Conservation (phyloP, 2,888 invertebrate species). For the Sinotaia quadrata region DNA sequence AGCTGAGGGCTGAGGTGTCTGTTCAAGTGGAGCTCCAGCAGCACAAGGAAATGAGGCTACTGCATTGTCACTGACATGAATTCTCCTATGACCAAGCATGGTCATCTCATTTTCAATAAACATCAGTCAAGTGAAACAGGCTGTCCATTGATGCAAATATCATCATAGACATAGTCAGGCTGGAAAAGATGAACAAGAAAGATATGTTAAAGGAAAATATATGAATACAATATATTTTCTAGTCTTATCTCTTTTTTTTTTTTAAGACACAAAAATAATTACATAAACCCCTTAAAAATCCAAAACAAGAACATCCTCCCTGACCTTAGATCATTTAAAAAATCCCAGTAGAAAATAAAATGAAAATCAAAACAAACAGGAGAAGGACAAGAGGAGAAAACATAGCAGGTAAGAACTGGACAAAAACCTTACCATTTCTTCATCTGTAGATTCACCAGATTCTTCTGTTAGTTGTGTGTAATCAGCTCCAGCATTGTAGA, state of each 20-base stretch:
- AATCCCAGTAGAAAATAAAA: too few relatives aligned
- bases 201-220: background rate
- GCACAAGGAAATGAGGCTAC: too few relatives aligned
- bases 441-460: conserved; percentile 39
- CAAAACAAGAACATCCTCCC: too few relatives aligned
- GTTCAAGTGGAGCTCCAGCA: too few relatives aligned
- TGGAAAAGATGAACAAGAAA: conserved; percentile 2
- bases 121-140: conserved; percentile 23
- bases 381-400: background rate
- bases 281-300: too few relatives aligned
- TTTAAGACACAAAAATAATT: too few relatives aligned
- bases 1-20: too few relatives aligned
- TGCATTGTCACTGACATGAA: too few relatives aligned
- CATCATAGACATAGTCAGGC: conserved; percentile 29
- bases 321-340: too few relatives aligned
- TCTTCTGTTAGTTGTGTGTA: conserved; percentile 27
- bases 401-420: background rate
- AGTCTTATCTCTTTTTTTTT: too few relatives aligned
- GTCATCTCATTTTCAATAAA: background rate
- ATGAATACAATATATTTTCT: background rate
- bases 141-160: conserved; percentile 32
- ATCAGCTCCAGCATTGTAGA: conserved; percentile 48
- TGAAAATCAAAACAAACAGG: background rate
- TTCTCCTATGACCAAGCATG: too few relatives aligned
- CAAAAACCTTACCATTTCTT: conserved; percentile 36